These are phyloP conservation scores for Catocala fraxini DNA, from an alignment of 2,888 invertebrate genomes.

Conservation along the genomic window DNA sequence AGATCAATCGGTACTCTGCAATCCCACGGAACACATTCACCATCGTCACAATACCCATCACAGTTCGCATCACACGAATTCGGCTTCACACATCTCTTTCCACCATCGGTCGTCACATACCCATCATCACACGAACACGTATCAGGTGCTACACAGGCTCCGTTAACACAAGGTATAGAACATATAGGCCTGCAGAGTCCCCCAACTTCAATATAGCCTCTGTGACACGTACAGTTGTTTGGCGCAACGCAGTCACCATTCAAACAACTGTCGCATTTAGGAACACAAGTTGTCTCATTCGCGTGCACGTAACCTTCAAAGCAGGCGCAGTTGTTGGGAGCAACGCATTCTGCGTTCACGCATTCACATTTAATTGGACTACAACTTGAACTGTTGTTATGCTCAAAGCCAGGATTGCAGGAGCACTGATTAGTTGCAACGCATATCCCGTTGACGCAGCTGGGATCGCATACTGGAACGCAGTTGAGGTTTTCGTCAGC, in stretches of 20 bases:
- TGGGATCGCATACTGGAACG: slow-evolving; percentile 46
- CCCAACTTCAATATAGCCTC: slow-evolving; percentile 30
- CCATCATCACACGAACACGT: slow-evolving; percentile 52
- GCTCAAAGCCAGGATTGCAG: slow-evolving; percentile 60
- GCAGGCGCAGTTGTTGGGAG: slow-evolving; percentile 61
- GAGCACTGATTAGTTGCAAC: slow-evolving; percentile 60
- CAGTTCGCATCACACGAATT: slow-evolving; percentile 36
- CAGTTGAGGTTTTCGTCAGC: slow-evolving; percentile 55
- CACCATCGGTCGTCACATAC: slow-evolving; percentile 42
- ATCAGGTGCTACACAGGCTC: slow-evolving; percentile 45
- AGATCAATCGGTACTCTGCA: slow-evolving; percentile 29
- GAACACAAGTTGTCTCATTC: slow-evolving; percentile 26
- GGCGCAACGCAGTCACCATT: slow-evolving; percentile 51
- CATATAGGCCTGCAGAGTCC: slow-evolving; percentile 41
- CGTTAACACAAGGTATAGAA: slow-evolving; percentile 39
- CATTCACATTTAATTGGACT: slow-evolving; percentile 74
- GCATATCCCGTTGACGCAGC: slow-evolving; percentile 59
- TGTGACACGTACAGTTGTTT: slow-evolving; percentile 35
- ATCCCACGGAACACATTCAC: slow-evolving; percentile 34
- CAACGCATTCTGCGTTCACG: slow-evolving; percentile 72
- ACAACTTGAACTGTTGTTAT: slow-evolving; percentile 50
- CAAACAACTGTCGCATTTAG: slow-evolving; percentile 45
- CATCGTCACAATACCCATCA: slow-evolving; percentile 39
- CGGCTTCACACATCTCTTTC: slow-evolving; percentile 30
- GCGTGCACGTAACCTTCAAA: slow-evolving; percentile 31